Conservation (phyloP, 2,797 vertebrate species). For the Nothura maculosa region DNA sequence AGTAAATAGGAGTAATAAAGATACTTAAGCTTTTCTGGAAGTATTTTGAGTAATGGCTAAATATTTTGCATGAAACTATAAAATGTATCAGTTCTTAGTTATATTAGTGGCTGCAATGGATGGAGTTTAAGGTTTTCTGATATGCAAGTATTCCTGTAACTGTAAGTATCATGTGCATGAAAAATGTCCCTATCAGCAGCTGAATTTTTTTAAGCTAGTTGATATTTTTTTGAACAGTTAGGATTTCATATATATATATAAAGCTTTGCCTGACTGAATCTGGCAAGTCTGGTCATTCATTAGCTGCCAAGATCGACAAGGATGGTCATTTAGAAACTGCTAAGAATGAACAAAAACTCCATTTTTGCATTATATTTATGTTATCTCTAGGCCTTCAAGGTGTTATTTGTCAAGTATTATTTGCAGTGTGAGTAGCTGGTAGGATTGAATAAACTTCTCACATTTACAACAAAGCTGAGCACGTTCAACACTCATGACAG, state of each 20-base stretch:
- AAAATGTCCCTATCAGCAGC: not conserved
- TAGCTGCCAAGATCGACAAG: not conserved
- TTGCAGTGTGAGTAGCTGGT: not conserved
- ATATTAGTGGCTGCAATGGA: not conserved
- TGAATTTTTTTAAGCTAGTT: not conserved
- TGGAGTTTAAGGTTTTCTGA: not conserved
- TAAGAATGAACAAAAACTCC: not conserved
- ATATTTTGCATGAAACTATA: not conserved
- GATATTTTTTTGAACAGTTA: not conserved
- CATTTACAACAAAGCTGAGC: conserved; percentile 10
- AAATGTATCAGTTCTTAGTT: not conserved
- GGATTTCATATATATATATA: not conserved
- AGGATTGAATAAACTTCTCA: not conserved
- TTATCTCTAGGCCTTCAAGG: not conserved
- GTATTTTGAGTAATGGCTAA: not conserved
- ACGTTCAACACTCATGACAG: conserved; percentile 7
- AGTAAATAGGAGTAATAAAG: not conserved
- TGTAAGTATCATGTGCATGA: not conserved
- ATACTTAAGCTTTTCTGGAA: not conserved
- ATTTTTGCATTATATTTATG: not conserved
- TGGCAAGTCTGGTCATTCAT: not conserved
- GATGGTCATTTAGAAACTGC: no score
- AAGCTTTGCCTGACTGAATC: not conserved
- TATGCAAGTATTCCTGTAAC: not conserved
- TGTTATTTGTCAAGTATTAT: not conserved